Conservation (phyloP, 2,888 invertebrate genomes). For the Nemotelus pantherinus region DNA sequence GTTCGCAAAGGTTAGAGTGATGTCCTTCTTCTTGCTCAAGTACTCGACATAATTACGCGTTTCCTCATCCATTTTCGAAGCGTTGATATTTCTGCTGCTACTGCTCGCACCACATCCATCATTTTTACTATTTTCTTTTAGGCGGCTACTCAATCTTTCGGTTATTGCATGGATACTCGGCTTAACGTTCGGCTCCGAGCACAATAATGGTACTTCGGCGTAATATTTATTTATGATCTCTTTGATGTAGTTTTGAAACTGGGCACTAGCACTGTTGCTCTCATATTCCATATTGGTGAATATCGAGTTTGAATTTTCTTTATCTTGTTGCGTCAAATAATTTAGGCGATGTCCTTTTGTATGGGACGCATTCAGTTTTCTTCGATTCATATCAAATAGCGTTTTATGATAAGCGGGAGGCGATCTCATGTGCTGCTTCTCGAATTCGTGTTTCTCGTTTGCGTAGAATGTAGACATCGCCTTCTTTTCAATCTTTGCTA, state of each 20-base stretch:
- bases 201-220: conserved; percentile 61
- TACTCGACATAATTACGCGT: conserved; percentile 64
- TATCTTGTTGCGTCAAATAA: conserved; percentile 49
- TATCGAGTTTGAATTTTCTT: conserved; percentile 57
- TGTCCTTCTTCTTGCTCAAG: conserved; percentile 64
- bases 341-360: conserved; percentile 50
- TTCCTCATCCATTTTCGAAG: conserved; percentile 56
- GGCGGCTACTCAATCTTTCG: neutral
- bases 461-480: conserved; percentile 36
- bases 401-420: conserved; percentile 62
- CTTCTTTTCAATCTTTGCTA: conserved; percentile 47
- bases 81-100: conserved; percentile 40
- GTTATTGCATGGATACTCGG: conserved; percentile 25
- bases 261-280: conserved; percentile 63
- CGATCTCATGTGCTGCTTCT: conserved; percentile 63
- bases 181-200: conserved; percentile 51
- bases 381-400: conserved; percentile 49
- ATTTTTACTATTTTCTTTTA: conserved; percentile 31
- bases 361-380: conserved; percentile 52
- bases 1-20: conserved; percentile 60
- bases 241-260: conserved; percentile 64
- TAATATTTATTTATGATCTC: conserved; percentile 64
- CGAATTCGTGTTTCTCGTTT: conserved; percentile 51
- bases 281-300: conserved; percentile 64
- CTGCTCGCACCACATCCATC: conserved; percentile 49